Conservation (phyloP, 2,888 invertebrate genomes). For the Nemotelus nigrinus region DNA sequence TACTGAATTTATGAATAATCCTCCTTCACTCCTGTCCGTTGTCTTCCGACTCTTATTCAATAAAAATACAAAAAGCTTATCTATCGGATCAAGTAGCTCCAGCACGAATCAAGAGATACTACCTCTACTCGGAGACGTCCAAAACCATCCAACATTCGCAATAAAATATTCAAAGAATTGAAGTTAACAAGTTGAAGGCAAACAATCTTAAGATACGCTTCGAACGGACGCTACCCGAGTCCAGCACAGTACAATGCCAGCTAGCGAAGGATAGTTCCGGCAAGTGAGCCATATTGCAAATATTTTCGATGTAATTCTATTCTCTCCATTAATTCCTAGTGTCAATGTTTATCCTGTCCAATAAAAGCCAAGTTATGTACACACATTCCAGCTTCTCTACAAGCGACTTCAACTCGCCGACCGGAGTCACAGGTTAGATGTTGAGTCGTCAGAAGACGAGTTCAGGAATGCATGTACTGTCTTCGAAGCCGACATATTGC, state of each 20-base stretch:
- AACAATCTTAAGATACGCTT: conserved; percentile 29
- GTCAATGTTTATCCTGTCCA: conserved; percentile 43
- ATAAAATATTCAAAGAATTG: conserved; percentile 36
- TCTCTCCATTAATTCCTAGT: conserved; percentile 43
- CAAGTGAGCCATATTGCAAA: conserved; percentile 32
- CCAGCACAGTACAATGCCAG: background rate
- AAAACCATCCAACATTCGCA: background rate
- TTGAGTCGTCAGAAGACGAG: too few species aligned
- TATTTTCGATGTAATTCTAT: conserved; percentile 44
- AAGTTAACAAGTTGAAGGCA: conserved; percentile 21
- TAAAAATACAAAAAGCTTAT: background rate
- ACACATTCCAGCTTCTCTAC: conserved; percentile 37
- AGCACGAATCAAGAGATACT: too few species aligned
- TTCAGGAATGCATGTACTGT: background rate
- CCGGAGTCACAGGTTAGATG: background rate
- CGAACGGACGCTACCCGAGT: background rate
- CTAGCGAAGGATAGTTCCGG: conserved; percentile 3
- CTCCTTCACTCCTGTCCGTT: background rate
- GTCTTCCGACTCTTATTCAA: too few species aligned
- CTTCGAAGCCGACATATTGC: background rate
- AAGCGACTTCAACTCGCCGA: background rate
- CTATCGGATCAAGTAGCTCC: too few species aligned
- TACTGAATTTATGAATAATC: background rate
- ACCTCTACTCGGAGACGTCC: too few species aligned
- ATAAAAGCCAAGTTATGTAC: conserved; percentile 43